Percentiles rank a stretch among this genome's conserved stretches.
These are phyloP conservation scores for Argentina silus DNA, from an alignment of 2,797 vertebrate species.

Conservation along the genomic window DNA sequence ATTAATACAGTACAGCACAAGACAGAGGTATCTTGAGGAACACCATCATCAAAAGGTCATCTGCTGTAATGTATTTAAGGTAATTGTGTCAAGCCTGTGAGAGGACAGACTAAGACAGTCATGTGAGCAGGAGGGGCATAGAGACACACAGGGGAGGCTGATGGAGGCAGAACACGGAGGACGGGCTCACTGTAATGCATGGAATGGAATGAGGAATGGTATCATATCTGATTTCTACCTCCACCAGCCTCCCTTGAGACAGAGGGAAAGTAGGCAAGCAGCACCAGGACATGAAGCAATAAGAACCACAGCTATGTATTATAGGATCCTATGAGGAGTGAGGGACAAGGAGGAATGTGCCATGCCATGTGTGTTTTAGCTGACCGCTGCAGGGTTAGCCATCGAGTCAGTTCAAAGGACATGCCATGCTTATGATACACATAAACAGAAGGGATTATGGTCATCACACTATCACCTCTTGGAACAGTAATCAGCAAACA, in stretches of 20 bases:
- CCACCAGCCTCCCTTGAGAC: no score
- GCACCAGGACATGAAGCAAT: not conserved
- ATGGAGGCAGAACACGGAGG: no score
- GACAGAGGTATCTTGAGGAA: not conserved
- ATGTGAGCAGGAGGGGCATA: not conserved
- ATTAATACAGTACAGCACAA: constrained; percentile 19
- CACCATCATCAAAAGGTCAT: constrained; percentile 1
- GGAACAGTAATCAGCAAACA: not conserved
- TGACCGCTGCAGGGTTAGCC: constrained; percentile 32
- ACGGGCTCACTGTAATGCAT: no score
- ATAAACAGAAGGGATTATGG: constrained; percentile 15
- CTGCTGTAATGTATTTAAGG: not conserved
- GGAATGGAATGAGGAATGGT: no score
- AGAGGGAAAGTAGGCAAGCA: constrained; percentile 2
- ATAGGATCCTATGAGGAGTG: constrained; percentile 29
- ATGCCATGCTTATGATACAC: constrained; percentile 5
- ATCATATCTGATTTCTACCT: no score
- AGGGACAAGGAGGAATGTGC: constrained; percentile 33
- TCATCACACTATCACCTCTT: not conserved
- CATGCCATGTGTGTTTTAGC: constrained; percentile 17
- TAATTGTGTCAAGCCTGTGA: not conserved
- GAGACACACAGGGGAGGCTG: not conserved
- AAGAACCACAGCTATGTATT: constrained; percentile 23
- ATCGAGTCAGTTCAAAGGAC: constrained; percentile 16
- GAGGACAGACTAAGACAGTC: not conserved